Conservation (phyloP, 2,797 vertebrate species). For the Tenualosa ilisha region DNA sequence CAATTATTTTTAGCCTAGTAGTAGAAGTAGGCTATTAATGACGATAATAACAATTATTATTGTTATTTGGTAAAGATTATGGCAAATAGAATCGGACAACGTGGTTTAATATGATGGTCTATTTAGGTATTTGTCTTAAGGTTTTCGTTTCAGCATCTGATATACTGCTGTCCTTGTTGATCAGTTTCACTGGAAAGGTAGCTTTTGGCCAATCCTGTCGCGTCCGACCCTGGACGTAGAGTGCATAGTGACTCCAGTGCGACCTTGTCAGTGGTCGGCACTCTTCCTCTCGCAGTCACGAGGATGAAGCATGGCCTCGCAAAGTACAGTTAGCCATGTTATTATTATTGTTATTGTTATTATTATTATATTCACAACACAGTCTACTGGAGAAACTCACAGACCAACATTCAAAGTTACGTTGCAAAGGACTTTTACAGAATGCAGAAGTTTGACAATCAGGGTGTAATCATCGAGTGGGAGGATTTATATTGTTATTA, state of each 20-base stretch:
- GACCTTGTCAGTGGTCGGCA: not conserved
- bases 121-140: not conserved
- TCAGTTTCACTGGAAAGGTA: constrained; percentile 5
- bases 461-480: no score
- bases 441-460: no score
- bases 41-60: no score
- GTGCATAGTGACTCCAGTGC: not conserved
- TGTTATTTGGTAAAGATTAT: not conserved
- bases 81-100: not conserved
- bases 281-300: not conserved
- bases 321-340: not conserved
- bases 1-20: no score
- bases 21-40: no score
- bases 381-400: no score
- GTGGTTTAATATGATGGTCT: not conserved
- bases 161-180: constrained; percentile 13
- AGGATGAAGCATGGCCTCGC: constrained; percentile 3
- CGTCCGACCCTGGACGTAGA: not conserved
- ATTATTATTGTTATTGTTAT: no score
- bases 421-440: no score
- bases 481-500: no score
- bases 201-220: constrained; percentile 10
- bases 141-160: not conserved
- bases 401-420: no score
- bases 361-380: no score